These are phyloP conservation scores for Holcopasites calliopsidis DNA, from an alignment of 1,140 invertebrate genomes.

Conservation along the genomic window DNA sequence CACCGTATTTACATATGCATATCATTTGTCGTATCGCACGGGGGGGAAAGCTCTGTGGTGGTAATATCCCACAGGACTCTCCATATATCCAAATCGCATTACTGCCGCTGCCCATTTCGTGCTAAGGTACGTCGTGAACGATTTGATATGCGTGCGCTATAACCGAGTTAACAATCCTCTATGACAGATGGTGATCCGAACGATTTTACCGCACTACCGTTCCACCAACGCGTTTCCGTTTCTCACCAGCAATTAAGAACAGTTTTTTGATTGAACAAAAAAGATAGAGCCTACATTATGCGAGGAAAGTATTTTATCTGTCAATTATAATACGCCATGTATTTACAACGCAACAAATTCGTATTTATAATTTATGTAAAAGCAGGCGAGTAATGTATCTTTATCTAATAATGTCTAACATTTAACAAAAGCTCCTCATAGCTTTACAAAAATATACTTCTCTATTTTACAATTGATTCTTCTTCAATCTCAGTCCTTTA, in stretches of 20 bases:
- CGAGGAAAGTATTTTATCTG: too few species aligned
- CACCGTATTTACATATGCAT: slow-evolving; percentile 78
- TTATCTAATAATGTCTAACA: neutral
- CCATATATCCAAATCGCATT: slow-evolving; percentile 78
- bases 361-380: too few species aligned
- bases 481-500: neutral
- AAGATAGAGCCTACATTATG: neutral
- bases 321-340: too few species aligned
- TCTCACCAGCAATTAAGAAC: neutral
- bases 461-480: too few species aligned
- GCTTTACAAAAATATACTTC: too few species aligned
- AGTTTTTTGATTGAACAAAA: neutral
- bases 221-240: slow-evolving; percentile 16
- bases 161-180: slow-evolving; percentile 74
- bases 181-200: slow-evolving; percentile 75
- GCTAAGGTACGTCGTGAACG: slow-evolving; percentile 71
- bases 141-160: slow-evolving; percentile 76
- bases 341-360: too few species aligned
- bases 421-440: too few species aligned
- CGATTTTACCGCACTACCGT: slow-evolving; percentile 16
- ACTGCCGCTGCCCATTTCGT: slow-evolving; percentile 66
- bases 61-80: slow-evolving; percentile 75
- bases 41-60: slow-evolving; percentile 65
- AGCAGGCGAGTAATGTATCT: too few species aligned
- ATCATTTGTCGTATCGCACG: slow-evolving; percentile 74